phyloP scores from a whole-genome alignment of 2,797 vertebrate genomes.

The Xiphophorus birchmanni region DNA sequence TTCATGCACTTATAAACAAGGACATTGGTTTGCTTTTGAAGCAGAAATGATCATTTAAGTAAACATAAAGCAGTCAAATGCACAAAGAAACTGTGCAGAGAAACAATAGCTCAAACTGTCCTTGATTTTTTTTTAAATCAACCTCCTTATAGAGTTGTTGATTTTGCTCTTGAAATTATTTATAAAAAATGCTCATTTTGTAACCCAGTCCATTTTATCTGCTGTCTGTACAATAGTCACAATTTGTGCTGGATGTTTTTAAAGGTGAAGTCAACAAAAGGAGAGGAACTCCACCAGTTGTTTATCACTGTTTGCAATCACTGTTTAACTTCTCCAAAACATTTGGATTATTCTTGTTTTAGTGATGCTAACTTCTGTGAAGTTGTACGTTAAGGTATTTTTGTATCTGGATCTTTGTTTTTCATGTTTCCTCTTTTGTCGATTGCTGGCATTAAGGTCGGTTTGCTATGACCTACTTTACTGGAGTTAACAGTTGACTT shows the following conservation, averaged over 20 bases:
- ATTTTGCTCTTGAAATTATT: conserved; percentile 5
- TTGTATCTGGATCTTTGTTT: conserved; percentile 89
- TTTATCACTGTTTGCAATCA: conserved; percentile 30
- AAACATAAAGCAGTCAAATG: not conserved
- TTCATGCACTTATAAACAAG: not conserved
- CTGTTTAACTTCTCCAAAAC: conserved; percentile 30
- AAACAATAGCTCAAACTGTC: conserved; percentile 40
- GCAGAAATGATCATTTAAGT: not conserved
- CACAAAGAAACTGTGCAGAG: not conserved
- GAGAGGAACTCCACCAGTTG: conserved; percentile 28
- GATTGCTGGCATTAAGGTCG: conserved; percentile 1
- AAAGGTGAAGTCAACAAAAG: conserved; percentile 31
- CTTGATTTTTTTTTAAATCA: conserved; percentile 26
- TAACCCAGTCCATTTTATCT: conserved; percentile 16
- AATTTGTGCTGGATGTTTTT: conserved; percentile 25
- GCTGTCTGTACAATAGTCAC: conserved; percentile 22
- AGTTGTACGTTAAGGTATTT: conserved; percentile 90
- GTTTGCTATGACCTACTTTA: conserved; percentile 15
- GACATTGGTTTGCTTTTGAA: not conserved
- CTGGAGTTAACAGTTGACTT: conserved; percentile 22
- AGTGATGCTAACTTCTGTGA: conserved; percentile 95
- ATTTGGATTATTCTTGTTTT: conserved; percentile 38
- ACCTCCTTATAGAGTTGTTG: conserved; percentile 9
- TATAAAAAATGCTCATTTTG: conserved; percentile 29
- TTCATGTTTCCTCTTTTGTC: conserved; percentile 50